Base-by-base conservation (phyloP, 1,140 invertebrate species). In the Megalopta genalis region DNA sequence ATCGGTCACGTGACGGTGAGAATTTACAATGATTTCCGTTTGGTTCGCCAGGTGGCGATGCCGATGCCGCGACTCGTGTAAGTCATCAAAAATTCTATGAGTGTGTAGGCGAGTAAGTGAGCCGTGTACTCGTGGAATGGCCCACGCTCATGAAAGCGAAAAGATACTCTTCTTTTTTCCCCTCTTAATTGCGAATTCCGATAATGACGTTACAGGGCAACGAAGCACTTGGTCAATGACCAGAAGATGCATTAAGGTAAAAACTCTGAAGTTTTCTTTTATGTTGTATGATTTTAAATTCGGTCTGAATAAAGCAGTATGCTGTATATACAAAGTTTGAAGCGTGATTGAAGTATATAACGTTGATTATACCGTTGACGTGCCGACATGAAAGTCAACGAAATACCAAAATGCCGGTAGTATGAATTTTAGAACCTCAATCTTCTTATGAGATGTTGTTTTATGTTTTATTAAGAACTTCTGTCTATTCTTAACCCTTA, bases 1-100 rank as follows among this genome's bases (percentile, higher is more conserved):
- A 12, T 25, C 32, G 23, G 27, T 86, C 86, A 88, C 86, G 83
- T 85, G 82, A 85, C 32, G 2, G 2, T 18, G 21, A 42, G 76
- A 80, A 83, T 78, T 65, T 67, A 10, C 25, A 5, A 1, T 42
- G 54, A n/a, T 77, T 63, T 32, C 8, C 16, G 16, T 69, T 16
- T 37, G 49, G 18, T 1, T 18, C 60, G n/a, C 14, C 18, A 79
- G 84, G 25, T 82, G 71, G 75, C 82, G 52, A 12, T 9, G 27
- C 49, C 4, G 9, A 65, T 0, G 14, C 6, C 6, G 23, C 21
- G 32, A 52, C 54, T 52, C 52, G 8, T n/a, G 42, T 66, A 60
- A 60, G 52, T 63, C 25, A 66, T 78, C 42, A 52, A 54, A 70
- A 79, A 82, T 84, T 83, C 42, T 49, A 32, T 77, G 67, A 62